Evolutionary conservation across 2,113 vertebrate species (phyloP).

Genomic region (Isurus oxyrinchus): DNA sequence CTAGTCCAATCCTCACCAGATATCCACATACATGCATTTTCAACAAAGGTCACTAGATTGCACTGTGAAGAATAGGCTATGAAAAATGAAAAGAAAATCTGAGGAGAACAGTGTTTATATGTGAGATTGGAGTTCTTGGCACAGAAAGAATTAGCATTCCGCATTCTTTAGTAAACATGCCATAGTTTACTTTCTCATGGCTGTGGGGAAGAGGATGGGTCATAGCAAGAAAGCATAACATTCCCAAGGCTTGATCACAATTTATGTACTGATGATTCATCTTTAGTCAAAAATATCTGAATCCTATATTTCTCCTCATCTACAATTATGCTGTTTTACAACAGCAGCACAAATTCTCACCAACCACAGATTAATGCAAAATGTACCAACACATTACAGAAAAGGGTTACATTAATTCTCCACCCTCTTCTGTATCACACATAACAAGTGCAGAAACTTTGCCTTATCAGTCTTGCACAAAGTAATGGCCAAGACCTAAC

Average conservation of each 20-base stretch:
- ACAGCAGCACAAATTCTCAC: neutral
- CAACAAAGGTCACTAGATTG: neutral
- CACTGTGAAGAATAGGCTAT: neutral
- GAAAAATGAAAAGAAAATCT: neutral
- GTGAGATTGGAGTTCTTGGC: slow-evolving; percentile 12
- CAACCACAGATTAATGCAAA: neutral
- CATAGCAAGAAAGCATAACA: neutral
- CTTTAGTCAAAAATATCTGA: neutral
- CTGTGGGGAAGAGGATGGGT: slow-evolving; percentile 26
- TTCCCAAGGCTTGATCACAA: slow-evolving; percentile 26
- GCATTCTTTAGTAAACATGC: neutral
- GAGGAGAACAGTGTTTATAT: neutral
- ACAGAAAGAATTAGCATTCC: slow-evolving; percentile 28
- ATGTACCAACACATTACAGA: neutral
- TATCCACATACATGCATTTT: neutral
- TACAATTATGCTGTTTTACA: neutral
- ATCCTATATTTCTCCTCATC: neutral
- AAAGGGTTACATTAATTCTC: neutral
- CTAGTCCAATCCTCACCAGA: neutral
- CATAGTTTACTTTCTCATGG: slow-evolving; percentile 10
- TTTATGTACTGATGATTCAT: slow-evolving; percentile 23
- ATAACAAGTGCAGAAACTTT: neutral
- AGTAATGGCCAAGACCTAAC: neutral
- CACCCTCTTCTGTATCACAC: neutral
- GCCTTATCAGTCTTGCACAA: neutral